phyloP scores from a whole-genome alignment of 2,797 vertebrate species.

The Epinephelus awoara region DNA sequence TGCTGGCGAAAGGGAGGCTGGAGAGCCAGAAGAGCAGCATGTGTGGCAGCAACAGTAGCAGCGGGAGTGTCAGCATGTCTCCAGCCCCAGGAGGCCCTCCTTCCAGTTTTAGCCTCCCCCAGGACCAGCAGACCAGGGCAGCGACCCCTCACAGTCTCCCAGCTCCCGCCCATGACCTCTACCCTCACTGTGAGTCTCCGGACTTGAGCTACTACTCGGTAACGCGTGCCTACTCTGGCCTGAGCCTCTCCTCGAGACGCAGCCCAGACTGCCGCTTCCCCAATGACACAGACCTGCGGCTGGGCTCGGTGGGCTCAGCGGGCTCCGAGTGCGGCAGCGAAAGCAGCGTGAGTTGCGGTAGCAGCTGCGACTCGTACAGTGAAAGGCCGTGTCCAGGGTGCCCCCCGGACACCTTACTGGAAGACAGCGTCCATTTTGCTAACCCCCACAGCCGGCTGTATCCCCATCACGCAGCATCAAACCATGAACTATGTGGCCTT shows the following conservation, averaged over 20 bases:
- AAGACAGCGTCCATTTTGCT: slow-evolving; percentile 88
- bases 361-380: slow-evolving; percentile 91
- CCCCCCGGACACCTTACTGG: slow-evolving; percentile 88
- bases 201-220: slow-evolving; percentile 95
- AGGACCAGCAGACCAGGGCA: slow-evolving; percentile 85
- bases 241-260: slow-evolving; percentile 88
- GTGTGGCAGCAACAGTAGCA: slow-evolving; percentile 47
- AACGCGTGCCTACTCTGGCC: slow-evolving; percentile 89
- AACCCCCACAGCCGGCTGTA: slow-evolving; percentile 71
- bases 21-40: slow-evolving; percentile 85
- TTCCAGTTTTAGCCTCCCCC: slow-evolving; percentile 84
- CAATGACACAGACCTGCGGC: slow-evolving; percentile 89
- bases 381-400: slow-evolving; percentile 89
- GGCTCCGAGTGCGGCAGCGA: slow-evolving; percentile 94
- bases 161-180: slow-evolving; percentile 89
- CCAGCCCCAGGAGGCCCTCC: slow-evolving; percentile 87
- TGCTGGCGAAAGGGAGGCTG: slow-evolving; percentile 91
- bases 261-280: slow-evolving; percentile 91
- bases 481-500: slow-evolving; percentile 65
- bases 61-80: slow-evolving; percentile 50
- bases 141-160: slow-evolving; percentile 85
- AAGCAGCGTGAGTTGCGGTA: slow-evolving; percentile 92
- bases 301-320: slow-evolving; percentile 86
- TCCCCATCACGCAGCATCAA: slow-evolving; percentile 41
- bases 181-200: slow-evolving; percentile 94